Conservation (phyloP, 2,888 invertebrate species). For the Latrodectus hesperus region DNA sequence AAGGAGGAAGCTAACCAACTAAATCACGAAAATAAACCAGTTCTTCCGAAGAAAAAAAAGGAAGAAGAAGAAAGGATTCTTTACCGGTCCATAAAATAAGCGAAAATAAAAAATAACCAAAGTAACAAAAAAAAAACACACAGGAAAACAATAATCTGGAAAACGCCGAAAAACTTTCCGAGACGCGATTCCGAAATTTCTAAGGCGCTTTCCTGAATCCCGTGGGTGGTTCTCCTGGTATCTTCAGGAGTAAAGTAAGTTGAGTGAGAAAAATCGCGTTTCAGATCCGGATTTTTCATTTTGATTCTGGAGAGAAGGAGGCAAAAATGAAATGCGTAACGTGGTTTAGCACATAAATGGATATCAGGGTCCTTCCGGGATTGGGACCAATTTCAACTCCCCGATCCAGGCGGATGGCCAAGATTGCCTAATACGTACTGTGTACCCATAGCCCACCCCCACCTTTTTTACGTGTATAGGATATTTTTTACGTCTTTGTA, state of each 20-base stretch:
- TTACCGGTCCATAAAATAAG: neutral
- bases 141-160: conserved; percentile 44
- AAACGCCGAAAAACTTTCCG: neutral
- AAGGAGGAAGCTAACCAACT: conserved; percentile 37
- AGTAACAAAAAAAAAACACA: neutral
- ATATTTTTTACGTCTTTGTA: conserved; percentile 26
- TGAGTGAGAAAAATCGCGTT: conserved; percentile 58
- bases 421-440: conserved; percentile 63
- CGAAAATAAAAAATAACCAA: conserved; percentile 18
- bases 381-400: conserved; percentile 50
- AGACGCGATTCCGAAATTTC: conserved; percentile 19
- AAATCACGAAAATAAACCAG: conserved; percentile 54
- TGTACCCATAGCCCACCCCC: conserved; percentile 27
- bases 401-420: conserved; percentile 45
- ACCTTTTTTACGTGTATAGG: conserved; percentile 2
- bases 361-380: conserved; percentile 35
- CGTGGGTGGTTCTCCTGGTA: neutral
- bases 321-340: conserved; percentile 23
- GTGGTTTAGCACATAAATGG: conserved; percentile 63
- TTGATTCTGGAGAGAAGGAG: conserved; percentile 43
- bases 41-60: neutral
- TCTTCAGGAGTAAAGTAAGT: conserved; percentile 17
- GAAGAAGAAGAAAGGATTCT: neutral
- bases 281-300: conserved; percentile 67
- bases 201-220: neutral